phyloP scores from a whole-genome alignment of 2,113 vertebrate species.

The Pseudonaja textilis region DNA sequence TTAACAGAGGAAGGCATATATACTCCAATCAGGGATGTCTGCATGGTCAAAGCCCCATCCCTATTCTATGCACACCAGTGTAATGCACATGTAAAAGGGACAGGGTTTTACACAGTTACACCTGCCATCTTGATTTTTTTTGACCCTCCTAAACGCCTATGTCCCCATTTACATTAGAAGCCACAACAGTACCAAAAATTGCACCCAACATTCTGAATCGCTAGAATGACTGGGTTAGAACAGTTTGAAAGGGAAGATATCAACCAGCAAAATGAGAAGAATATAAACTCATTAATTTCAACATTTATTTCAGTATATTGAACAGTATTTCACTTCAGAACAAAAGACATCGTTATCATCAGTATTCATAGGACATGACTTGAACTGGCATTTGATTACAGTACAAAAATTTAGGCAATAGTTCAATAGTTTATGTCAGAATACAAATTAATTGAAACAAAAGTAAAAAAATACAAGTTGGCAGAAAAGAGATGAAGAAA shows the following conservation, averaged over 20 bases:
- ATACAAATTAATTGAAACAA: conserved; percentile 54
- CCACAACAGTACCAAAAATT: neutral
- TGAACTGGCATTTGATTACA: conserved; percentile 60
- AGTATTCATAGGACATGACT: conserved; percentile 65
- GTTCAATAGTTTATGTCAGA: conserved; percentile 45
- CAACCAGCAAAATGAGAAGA: conserved; percentile 40
- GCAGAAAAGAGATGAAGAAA: conserved; percentile 25
- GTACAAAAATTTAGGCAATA: conserved; percentile 48
- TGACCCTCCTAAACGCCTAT: neutral
- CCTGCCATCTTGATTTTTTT: neutral
- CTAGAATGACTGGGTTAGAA: conserved; percentile 15
- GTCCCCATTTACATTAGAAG: neutral
- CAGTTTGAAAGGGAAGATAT: neutral
- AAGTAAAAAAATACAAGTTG: conserved; percentile 44
- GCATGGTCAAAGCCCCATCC: neutral
- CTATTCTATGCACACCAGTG: neutral
- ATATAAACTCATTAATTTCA: conserved; percentile 52
- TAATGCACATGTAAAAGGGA: neutral
- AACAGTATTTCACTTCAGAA: conserved; percentile 70
- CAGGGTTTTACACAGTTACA: neutral
- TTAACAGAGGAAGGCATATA: neutral
- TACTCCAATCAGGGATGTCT: neutral
- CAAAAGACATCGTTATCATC: conserved; percentile 69
- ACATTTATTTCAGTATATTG: conserved; percentile 75
- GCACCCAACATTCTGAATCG: neutral